Base-by-base conservation (phyloP, 2,888 invertebrate genomes). In the Coenonympha glycerion region DNA sequence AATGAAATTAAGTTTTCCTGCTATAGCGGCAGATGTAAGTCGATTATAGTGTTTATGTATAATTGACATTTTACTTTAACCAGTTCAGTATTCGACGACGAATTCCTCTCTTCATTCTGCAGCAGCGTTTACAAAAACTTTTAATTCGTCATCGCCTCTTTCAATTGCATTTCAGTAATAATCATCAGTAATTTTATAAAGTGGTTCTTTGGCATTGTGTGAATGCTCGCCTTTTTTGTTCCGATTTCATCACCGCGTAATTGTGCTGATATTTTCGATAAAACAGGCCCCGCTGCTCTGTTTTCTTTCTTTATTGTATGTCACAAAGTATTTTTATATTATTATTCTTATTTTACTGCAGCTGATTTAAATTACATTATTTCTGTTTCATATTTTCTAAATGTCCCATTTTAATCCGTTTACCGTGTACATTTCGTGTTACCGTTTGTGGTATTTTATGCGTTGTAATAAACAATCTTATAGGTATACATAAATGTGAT, bases 111-210 rank as follows among this genome's bases (percentile, higher is more conserved):
- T 22, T 39, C 15, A 40, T 28, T 50, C 24, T 26, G 21, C 22
- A 9, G 41, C 40, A 19, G 22, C 18, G 13, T 21, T 41, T 22
- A 30, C 15, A 50, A 39, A 45, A 49, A 49, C 30, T 37, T 24
- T 28, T 39, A 39, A 45, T 45, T 19, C 49, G 36, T 37, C 19
- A 45, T 30, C 31, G 37, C 44, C 49, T 39, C 37, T 24, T 45
- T 44, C 13, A 45, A 44, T 45, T 16, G 33, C 31, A 41, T 41
- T 49, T 50, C 18, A 33, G 37, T 42, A 47, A 44, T 47, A 47
- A 53, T 28, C 30, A 30, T 28, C 30, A 24, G 48, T 56, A 34
- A 56, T 56, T 53, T 50, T 24, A 28, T 28, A 30, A 46, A 21
- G 18, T 45, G 24, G 16, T 28, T 37, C 31, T 26, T 24, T 40